A percentile compares a stretch with the other conserved stretches of the same genome.
Evolutionary conservation across 2,888 invertebrate species (phyloP).

Genomic region (Agrotis ipsilon): DNA sequence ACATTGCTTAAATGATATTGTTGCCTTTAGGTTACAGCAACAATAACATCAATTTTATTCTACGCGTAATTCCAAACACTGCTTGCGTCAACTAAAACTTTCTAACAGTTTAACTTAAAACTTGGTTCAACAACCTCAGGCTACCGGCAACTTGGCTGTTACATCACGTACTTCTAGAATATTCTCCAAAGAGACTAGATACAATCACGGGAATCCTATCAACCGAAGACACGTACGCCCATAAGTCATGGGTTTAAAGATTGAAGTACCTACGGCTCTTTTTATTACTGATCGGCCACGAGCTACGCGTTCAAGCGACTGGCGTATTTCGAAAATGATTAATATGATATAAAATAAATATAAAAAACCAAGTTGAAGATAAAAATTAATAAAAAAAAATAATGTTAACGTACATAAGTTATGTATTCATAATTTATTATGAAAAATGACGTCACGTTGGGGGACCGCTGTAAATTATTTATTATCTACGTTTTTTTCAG

Average conservation of each 20-base stretch:
- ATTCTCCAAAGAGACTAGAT: slow-evolving; percentile 14
- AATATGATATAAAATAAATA: too few species aligned
- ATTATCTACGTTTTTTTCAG: too few species aligned
- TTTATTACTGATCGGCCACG: not conserved
- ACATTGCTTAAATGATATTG: too few species aligned
- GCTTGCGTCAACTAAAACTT: not conserved
- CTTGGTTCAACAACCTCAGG: slow-evolving; percentile 16
- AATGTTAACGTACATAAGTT: too few species aligned
- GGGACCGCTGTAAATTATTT: too few species aligned
- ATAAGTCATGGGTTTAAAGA: slow-evolving; percentile 47
- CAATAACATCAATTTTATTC: not conserved
- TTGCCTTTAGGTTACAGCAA: not conserved
- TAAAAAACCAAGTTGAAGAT: too few species aligned
- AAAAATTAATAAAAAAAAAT: too few species aligned
- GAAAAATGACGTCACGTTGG: too few species aligned
- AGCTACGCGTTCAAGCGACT: not conserved
- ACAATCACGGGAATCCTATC: slow-evolving; percentile 43
- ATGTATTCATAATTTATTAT: too few species aligned
- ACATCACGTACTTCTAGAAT: slow-evolving; percentile 25
- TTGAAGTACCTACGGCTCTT: slow-evolving; percentile 26
- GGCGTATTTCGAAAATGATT: not conserved
- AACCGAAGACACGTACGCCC: slow-evolving; percentile 46
- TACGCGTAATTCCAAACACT: not conserved
- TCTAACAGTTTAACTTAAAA: not conserved
- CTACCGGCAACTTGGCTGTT: not conserved